Evolutionary conservation across 2,113 vertebrate species (phyloP), one percentile per base, ranked within the genome.

Genomic region (Oncorhynchus masou): DNA sequence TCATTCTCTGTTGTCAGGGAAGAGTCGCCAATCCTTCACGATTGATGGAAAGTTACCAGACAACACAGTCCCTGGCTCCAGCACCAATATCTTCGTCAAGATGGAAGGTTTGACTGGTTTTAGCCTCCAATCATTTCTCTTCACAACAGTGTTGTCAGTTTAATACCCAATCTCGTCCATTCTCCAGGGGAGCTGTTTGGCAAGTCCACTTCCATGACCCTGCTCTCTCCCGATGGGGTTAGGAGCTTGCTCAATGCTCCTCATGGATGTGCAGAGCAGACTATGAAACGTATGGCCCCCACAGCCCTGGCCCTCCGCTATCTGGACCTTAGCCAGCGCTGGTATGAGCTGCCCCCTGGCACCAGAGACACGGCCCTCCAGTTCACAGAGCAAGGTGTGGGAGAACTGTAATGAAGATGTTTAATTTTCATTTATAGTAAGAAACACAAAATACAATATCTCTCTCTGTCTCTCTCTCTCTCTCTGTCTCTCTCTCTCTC

Each of bases 261-360:
- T 0, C 0, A 0, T 0, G 95, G 95, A 22, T 96, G 95, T 8
- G 92, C 82, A 2, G 94, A 96, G 29, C 96, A 97, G 85, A 96
- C 96, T 19, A 95, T 93, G 91, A 0, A 78, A 2, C 0, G 0
- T 3, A 69, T 96, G 79, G 87, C 92, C 1, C 95, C 95, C 0
- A 94, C 94, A 0, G 83, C 86, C n/a, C 85, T 93, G 4, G 94
- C 95, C 0, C 75, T 95, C 11, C 91, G 83, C 0, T 97, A 96
- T 84, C 89, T 96, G 75, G 96, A 97, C 81, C 75, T 86, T 69
- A 94, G 89, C 0, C 80, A 94, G 1, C 91, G 91, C 15, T 97
- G 96, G 95, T 45, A 87, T 15, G 11, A 66, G 1, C 85, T 96
- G 60, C 85, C 89, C 20, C 49, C 93, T 0, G 93, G 92, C 34